Conservation (phyloP, 2,888 invertebrate species). For the Meta bourneti region DNA sequence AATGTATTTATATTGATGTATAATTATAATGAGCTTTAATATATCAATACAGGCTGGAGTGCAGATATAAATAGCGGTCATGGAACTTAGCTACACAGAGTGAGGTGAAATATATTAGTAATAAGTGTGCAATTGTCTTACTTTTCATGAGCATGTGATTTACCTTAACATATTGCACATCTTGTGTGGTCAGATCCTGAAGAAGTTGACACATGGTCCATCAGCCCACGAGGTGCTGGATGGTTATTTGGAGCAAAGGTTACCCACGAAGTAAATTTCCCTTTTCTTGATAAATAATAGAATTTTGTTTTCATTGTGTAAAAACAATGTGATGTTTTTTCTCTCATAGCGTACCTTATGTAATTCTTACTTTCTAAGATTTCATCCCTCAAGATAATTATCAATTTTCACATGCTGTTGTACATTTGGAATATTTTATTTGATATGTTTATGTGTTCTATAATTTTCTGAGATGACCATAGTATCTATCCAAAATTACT, state of each 20-base stretch:
- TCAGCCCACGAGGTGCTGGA: constrained; percentile 97
- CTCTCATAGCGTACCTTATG: not conserved
- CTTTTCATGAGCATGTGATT: not conserved
- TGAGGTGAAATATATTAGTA: too few relatives aligned
- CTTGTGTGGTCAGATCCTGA: constrained; percentile 99
- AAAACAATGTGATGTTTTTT: not conserved
- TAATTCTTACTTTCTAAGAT: not conserved
- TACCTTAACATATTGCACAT: constrained; percentile 80
- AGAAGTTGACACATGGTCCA: constrained; percentile 95
- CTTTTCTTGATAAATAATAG: not conserved
- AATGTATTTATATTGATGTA: too few relatives aligned
- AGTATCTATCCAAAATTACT: not conserved
- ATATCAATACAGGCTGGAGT: too few relatives aligned
- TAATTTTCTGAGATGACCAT: too few relatives aligned
- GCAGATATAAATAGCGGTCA: too few relatives aligned
- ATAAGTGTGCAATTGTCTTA: too few relatives aligned
- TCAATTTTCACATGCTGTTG: not conserved
- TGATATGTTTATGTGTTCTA: too few relatives aligned
- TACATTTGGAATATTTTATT: too few relatives aligned
- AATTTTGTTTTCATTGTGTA: not conserved
- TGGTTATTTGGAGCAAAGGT: constrained; percentile 98
- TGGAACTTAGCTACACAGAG: too few relatives aligned
- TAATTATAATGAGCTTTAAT: too few relatives aligned
- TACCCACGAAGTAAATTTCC: constrained; percentile 85
- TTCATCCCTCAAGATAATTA: not conserved